These are phyloP conservation scores for Holocentrus rufus DNA, from an alignment of 2,797 vertebrate genomes.

Conservation along the genomic window DNA sequence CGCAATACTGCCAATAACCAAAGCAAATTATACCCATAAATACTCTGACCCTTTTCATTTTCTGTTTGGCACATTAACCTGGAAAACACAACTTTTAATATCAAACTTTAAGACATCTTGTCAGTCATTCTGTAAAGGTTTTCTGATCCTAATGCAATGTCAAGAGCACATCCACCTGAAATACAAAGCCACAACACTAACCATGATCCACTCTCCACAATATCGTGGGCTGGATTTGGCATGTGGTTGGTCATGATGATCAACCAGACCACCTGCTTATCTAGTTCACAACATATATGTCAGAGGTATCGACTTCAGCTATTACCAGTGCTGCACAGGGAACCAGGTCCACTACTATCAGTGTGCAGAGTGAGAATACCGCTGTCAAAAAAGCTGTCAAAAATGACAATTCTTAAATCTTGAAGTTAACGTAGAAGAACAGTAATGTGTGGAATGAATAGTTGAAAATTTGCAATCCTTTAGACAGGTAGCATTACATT, in stretches of 20 bases:
- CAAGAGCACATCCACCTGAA: constrained; percentile 13
- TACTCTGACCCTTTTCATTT: constrained; percentile 13
- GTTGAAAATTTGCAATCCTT: too few relatives aligned
- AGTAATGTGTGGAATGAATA: background rate
- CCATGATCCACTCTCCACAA: constrained; percentile 2
- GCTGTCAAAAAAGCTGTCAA: constrained; percentile 30
- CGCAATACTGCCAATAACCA: constrained; percentile 6
- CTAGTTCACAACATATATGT: constrained; percentile 32
- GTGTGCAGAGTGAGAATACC: constrained; percentile 44
- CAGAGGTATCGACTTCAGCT: constrained; percentile 36
- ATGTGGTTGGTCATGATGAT: constrained; percentile 9
- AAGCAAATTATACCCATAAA: constrained; percentile 17
- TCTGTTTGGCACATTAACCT: background rate
- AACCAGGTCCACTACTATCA: constrained; percentile 65
- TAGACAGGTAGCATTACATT: background rate
- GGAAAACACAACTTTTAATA: background rate
- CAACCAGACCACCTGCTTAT: constrained; percentile 39
- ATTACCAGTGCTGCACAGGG: constrained; percentile 24
- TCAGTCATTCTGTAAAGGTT: background rate
- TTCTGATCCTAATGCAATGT: constrained; percentile 10
- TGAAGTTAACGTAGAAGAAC: background rate
- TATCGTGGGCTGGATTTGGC: constrained; percentile 26
- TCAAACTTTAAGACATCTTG: background rate
- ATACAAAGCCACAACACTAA: background rate
- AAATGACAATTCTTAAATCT: constrained; percentile 35